Evolutionary conservation across 2,797 vertebrate species (phyloP).

Genomic region (Pseudocheirus occidentalis): DNA sequence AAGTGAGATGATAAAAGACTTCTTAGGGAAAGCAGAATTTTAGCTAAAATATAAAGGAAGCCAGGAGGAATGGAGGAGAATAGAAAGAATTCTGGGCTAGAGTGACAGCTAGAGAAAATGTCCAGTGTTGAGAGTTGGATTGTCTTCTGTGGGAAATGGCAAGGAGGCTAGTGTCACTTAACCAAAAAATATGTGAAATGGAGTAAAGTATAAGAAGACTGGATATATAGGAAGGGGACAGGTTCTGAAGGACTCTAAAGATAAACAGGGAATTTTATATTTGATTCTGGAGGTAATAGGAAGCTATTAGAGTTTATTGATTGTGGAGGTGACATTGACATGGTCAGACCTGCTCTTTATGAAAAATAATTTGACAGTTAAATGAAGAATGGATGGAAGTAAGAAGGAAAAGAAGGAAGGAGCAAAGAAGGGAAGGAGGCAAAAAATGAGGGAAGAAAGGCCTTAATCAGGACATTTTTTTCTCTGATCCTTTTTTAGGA

Average conservation of each 20-base stretch:
- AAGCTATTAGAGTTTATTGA: background rate
- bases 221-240: background rate
- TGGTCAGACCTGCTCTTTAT: background rate
- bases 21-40: background rate
- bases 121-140: background rate
- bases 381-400: background rate
- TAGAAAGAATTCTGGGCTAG: background rate
- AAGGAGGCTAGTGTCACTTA: background rate
- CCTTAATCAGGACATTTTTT: background rate
- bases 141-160: background rate
- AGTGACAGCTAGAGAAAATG: background rate
- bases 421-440: background rate
- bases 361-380: background rate
- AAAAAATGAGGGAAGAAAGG: background rate
- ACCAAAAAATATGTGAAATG: background rate
- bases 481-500: background rate
- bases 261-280: background rate
- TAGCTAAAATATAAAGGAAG: background rate
- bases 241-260: background rate
- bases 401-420: background rate
- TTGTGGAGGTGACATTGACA: background rate
- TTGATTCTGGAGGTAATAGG: background rate
- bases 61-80: background rate
- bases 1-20: background rate
- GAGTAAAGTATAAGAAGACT: background rate